Percentiles rank a stretch among this genome's conserved stretches.
These are phyloP conservation scores for Xenops minutus DNA, from an alignment of 2,797 vertebrate species.

Conservation along the genomic window DNA sequence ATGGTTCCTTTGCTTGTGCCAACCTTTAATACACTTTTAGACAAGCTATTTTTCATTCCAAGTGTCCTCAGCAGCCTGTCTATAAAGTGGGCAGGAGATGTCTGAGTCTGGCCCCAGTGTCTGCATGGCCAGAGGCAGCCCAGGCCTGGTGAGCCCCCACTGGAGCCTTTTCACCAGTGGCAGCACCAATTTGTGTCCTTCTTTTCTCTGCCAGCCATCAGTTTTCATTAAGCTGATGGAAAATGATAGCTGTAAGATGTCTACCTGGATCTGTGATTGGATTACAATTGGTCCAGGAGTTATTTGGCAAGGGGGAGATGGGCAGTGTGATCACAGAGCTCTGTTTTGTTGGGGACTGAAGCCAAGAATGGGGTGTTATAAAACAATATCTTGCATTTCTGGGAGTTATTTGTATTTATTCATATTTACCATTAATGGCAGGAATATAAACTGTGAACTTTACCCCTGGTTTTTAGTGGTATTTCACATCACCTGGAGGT, in stretches of 20 bases:
- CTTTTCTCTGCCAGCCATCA: conserved; percentile 11
- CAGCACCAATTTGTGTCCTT: neutral
- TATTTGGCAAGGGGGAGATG: neutral
- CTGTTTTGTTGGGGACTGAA: neutral
- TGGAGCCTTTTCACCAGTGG: neutral
- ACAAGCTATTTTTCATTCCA: neutral
- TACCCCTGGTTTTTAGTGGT: neutral
- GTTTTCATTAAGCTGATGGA: neutral
- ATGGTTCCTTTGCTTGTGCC: neutral
- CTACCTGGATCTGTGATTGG: neutral
- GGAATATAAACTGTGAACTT: neutral
- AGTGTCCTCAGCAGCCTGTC: neutral
- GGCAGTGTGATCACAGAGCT: neutral
- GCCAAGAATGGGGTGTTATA: neutral
- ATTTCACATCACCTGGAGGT: neutral
- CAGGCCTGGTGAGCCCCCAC: neutral
- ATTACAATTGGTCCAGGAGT: neutral
- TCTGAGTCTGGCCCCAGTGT: neutral
- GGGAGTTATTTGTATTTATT: neutral
- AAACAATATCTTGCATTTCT: neutral
- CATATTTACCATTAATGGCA: neutral
- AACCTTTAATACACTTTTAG: neutral
- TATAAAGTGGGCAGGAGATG: neutral
- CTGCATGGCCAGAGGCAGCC: conserved; percentile 6
- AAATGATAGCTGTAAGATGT: neutral